Conservation (phyloP, 2,113 vertebrate genomes). For the Ardeotis arabs region DNA sequence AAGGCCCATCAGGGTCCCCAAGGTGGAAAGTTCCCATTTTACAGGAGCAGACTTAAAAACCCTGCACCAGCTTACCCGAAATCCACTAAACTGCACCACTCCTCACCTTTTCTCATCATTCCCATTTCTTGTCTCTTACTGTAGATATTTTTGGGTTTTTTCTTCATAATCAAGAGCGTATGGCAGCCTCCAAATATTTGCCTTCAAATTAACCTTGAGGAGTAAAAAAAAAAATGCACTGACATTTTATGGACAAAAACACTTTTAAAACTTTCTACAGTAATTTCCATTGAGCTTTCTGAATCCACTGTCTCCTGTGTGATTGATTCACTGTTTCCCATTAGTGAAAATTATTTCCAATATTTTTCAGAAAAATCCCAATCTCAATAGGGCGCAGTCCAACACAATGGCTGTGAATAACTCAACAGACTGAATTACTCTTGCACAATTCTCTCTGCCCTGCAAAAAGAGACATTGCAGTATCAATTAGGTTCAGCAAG, state of each 20-base stretch:
- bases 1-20: not conserved
- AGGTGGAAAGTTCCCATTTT: not conserved
- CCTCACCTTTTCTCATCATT: not conserved
- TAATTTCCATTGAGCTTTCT: slow-evolving; percentile 34
- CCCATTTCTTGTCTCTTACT: not conserved
- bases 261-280: slow-evolving; percentile 20
- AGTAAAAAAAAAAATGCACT: not conserved
- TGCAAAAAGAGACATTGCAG: not conserved
- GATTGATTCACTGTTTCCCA: slow-evolving; percentile 37
- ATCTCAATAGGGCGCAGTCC: not conserved
- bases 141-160: not conserved
- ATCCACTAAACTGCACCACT: not conserved
- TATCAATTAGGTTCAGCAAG: slow-evolving; percentile 33
- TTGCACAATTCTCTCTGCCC: not conserved
- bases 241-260: not conserved
- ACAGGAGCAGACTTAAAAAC: not conserved
- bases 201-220: not conserved
- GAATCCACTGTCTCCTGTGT: not conserved
- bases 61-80: not conserved
- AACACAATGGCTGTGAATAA: slow-evolving; percentile 4
- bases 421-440: slow-evolving; percentile 24
- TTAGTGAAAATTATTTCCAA: slow-evolving; percentile 61
- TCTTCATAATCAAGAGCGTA: not conserved
- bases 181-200: not conserved
- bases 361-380: slow-evolving; percentile 26